Base-by-base conservation (phyloP, 2,797 vertebrate genomes). In the Parauchenoglanis punctatus region DNA sequence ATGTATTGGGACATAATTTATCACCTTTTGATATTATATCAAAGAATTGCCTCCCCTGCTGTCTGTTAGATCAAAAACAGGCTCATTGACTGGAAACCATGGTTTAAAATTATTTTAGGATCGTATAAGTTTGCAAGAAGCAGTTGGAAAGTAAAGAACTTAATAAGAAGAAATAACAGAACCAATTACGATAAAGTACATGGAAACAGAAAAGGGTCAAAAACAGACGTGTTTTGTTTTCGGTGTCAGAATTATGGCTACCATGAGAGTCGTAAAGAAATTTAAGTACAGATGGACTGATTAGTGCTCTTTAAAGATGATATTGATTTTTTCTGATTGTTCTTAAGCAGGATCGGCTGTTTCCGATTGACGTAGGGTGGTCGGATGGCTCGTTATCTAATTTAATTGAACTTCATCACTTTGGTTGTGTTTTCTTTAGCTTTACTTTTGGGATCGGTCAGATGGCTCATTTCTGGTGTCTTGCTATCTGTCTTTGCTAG, bases 151-250 rank as follows among this genome's bases (percentile, higher is more conserved):
- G 13, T 13, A 78, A 78, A 12, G 7, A 13, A 52, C 46, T 52
- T 17, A 17, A 28, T 12, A 0, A 8, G 73, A 76, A 52, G 25
- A 52, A 40, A 3, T 70, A 18, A 68, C 1, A 23, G 23, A 75
- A 13, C 15, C 44, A 18, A n/a, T 75, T 49, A 13, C 12, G 5
- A 46, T 49, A 2, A 49, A 49, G 72, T 13, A 75, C 0, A 3
- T 78, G 76, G 76, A 78, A 56, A 2, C 76, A 52, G 54, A 58
- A 80, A 23, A 35, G 76, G 54, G 54, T 80, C 76, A 80, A 59
- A 59, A 80, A 20, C 76, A 12, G 17, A 0, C 15, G 4, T 8
- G 6, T 13, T 8, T 52, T 28, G 6, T 76, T 28, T 7, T 25
- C 1, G 7, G 73, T 49, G 73, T 52, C 20, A 46, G 18, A 70